Evolutionary conservation across 2,888 invertebrate genomes (phyloP), one percentile per base, ranked within the genome.

Genomic region (Sisyra terminalis): DNA sequence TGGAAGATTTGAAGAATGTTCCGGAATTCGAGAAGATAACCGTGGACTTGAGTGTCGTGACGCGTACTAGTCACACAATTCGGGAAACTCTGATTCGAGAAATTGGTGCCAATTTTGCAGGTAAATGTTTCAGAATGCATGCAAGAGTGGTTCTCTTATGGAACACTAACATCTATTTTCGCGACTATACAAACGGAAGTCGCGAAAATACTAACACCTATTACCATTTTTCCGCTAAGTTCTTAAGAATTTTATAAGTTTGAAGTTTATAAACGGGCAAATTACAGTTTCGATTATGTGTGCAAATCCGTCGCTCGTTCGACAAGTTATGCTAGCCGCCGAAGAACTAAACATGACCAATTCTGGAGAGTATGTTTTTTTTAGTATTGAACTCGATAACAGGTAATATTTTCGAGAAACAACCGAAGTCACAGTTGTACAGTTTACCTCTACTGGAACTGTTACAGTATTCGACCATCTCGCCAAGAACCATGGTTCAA

Each of bases 281-380:
- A 6, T 39, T 80, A 34, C 75, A 97, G 97, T 97, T 60, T 84
- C 97, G 51, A 83, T 94, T 49, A 76, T 97, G 56, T 97, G 97
- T 57, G 93, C 93, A 1, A 88, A 84, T 53, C 84, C 86, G 1
- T 74, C 74, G 48, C 85, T 87, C 2, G 86, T 96, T 37, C 70
- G 96, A 43, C 82, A 93, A 58, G 89, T 98, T 50, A 78, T 97
- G 71, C 65, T 97, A 53, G 89, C 89, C 6, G 97, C 97, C 2
- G 85, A 92, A 52, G 86, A 90, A 49, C 71, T 97, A 48, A 86
- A 88, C 53, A 97, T 98, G 90, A 86, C 92, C 50, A 82, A 85
- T 44, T 87, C 85, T 45, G 96, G 96, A 6, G 96, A 97, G 67
- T 98, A 96, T 64, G 90, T 94, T 42, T 94, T 98, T 70, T 89